Base-by-base conservation (phyloP, 2,797 vertebrate species). In the Morus bassanus region DNA sequence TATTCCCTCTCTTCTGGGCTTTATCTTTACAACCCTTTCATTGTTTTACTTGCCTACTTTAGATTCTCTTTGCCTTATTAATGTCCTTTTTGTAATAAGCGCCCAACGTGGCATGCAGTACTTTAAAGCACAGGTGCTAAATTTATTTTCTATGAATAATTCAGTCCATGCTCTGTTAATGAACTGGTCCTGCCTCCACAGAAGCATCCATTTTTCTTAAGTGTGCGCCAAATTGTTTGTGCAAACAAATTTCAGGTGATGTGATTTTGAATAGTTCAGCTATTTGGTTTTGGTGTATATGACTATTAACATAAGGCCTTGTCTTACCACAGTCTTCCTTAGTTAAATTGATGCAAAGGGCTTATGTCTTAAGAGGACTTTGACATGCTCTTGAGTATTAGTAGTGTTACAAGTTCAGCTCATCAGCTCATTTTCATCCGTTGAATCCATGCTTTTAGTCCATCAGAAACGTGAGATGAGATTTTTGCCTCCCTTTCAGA, bases 91-190 rank as follows among this genome's bases (percentile, higher is more conserved):
- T 96, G 78, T 93, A 94, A 73, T 88, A 96, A 93, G 59, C 88
- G 69, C 46, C 85, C 33, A 57, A 92, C 91, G 79, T 81, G 59
- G 56, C 67, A 78, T 84, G 69, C 51, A 76, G 67, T 91, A 53
- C 85, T 93, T 96, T 91, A 84, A 94, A 90, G 59, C 67, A 70
- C 30, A 64, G 31, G 9, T 84, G 65, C 31, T 94, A 95, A 97
- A 96, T 97, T 92, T 68, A 92, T 96, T 94, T 94, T 53, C 63
- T 37, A 85, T 97, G 31, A 96, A 96, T 97, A 96, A 96, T 97
- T 93, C 37, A 96, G 46, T 53, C 45, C 5, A 0, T 73, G 18
- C 39, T 76, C 57, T 79, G 65, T 90, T 94, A 96, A 95, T 93
- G 92, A 96, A 92, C 10, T 86, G 56, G 76, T 86, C 87, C 59